These are phyloP conservation scores for Tetragonisca angustula DNA, from an alignment of 2,888 invertebrate species.

Conservation along the genomic window DNA sequence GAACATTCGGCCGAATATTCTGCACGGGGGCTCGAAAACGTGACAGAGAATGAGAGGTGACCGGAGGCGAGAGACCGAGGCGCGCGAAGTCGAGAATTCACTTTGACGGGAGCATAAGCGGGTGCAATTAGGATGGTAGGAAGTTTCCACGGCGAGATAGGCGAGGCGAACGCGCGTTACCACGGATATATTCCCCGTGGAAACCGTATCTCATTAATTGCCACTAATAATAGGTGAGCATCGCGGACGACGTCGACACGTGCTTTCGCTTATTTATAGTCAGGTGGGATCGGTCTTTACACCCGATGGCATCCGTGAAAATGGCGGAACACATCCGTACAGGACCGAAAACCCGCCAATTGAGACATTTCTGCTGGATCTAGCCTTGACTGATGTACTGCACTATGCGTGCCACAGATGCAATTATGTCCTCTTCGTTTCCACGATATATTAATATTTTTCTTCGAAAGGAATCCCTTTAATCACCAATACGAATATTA, in stretches of 20 bases:
- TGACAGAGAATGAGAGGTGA: background rate
- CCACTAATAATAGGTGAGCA: slow-evolving; percentile 74
- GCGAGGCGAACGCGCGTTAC: slow-evolving; percentile 78
- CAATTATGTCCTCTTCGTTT: background rate
- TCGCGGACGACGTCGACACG: slow-evolving; percentile 60
- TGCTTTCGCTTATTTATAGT: slow-evolving; percentile 71
- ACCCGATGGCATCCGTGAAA: slow-evolving; percentile 72
- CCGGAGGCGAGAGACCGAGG: slow-evolving; percentile 23
- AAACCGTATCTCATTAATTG: slow-evolving; percentile 78
- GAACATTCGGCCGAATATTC: background rate
- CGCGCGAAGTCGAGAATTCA: slow-evolving; percentile 49
- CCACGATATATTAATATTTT: background rate
- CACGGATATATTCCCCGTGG: slow-evolving; percentile 74
- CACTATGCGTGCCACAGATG: background rate
- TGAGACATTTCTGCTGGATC: slow-evolving; percentile 42
- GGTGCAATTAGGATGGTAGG: slow-evolving; percentile 71
- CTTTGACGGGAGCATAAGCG: slow-evolving; percentile 57
- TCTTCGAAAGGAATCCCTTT: background rate
- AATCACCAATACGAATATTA: no score
- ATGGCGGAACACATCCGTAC: slow-evolving; percentile 54
- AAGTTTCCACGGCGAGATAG: slow-evolving; percentile 75
- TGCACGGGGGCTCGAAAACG: background rate
- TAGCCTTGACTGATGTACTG: slow-evolving; percentile 44
- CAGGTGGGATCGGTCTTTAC: slow-evolving; percentile 57
- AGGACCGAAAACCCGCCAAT: slow-evolving; percentile 57